These are phyloP conservation scores for Cyclura pinguis DNA, from an alignment of 2,797 vertebrate genomes.

Conservation along the genomic window DNA sequence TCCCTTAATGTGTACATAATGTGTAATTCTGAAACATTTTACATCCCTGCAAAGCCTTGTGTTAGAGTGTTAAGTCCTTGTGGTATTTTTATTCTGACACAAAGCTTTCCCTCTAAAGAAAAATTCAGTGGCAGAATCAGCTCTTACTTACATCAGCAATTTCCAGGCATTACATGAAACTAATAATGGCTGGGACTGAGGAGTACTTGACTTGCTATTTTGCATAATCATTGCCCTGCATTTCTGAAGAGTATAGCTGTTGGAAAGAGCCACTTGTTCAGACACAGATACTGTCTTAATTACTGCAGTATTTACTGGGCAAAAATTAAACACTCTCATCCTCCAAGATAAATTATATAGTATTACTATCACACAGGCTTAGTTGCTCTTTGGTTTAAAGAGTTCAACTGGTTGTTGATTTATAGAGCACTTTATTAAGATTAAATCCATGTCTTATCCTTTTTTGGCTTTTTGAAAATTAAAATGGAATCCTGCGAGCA, in stretches of 20 bases:
- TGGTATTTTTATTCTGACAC: slow-evolving; percentile 6
- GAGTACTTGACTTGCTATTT: slow-evolving; percentile 1
- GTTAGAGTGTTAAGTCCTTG: not conserved
- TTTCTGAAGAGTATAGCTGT: not conserved
- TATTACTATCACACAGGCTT: slow-evolving; percentile 4
- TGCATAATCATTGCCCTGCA: not conserved
- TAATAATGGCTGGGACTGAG: fast-evolving
- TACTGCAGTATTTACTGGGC: not conserved
- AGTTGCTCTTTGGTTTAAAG: slow-evolving; percentile 4
- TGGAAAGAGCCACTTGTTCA: not conserved
- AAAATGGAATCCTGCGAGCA: slow-evolving; percentile 9
- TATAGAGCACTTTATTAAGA: slow-evolving; percentile 8
- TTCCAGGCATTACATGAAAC: not conserved
- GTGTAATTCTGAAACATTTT: slow-evolving; percentile 14
- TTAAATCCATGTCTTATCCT: not conserved
- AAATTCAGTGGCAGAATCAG: not conserved
- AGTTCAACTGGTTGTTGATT: not conserved
- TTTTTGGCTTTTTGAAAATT: not conserved
- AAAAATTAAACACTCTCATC: not conserved
- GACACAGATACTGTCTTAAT: not conserved
- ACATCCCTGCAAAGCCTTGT: slow-evolving; percentile 3
- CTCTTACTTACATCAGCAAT: not conserved
- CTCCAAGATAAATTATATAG: not conserved
- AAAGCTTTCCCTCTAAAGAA: not conserved
- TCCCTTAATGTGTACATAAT: not conserved